Base-by-base conservation (phyloP, 1,140 invertebrate species). In the Thaumatotibia leucotreta region DNA sequence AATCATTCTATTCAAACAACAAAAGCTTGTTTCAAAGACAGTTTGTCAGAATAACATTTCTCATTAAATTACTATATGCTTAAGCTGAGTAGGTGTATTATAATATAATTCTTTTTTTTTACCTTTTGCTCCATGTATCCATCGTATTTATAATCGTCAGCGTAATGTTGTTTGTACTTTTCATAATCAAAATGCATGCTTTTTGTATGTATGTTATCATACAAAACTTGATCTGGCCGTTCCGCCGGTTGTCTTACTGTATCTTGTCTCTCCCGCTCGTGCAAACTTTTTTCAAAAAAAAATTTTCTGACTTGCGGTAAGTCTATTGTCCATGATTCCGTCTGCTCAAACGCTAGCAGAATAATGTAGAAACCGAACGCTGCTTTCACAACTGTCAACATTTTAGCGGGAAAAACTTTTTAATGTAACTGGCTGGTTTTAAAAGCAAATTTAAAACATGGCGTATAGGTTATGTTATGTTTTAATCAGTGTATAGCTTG, bases 41-140 rank as follows among this genome's bases (percentile, higher is more conserved):
- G n/a, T n/a, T n/a, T n/a, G n/a, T n/a, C n/a, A n/a, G n/a, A n/a
- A n/a, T n/a, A n/a, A n/a, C n/a, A n/a, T n/a, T n/a, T n/a, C n/a
- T n/a, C n/a, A n/a, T n/a, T n/a, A n/a, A n/a, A n/a, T n/a, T n/a
- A n/a, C n/a, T n/a, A n/a, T n/a, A n/a, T n/a, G n/a, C n/a, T n/a
- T n/a, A n/a, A n/a, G n/a, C n/a, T n/a, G n/a, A n/a, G n/a, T n/a
- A n/a, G n/a, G n/a, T n/a, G n/a, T n/a, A n/a, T n/a, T n/a, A n/a
- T n/a, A n/a, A n/a, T n/a, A n/a, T n/a, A n/a, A n/a, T n/a, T n/a
- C n/a, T n/a, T n/a, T n/a, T n/a, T 63, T 70, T 68, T 72, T 75
- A 84, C 83, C 69, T 81, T 76, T 54, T 80, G 82, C 62, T 83
- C 82, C 75, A 80, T 79, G 35, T 79, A 80, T 4, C 70, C 67